Evolutionary conservation across 2,797 vertebrate species (phyloP), one percentile per base, ranked within the genome.

Genomic region (Pyrocephalus nanus): DNA sequence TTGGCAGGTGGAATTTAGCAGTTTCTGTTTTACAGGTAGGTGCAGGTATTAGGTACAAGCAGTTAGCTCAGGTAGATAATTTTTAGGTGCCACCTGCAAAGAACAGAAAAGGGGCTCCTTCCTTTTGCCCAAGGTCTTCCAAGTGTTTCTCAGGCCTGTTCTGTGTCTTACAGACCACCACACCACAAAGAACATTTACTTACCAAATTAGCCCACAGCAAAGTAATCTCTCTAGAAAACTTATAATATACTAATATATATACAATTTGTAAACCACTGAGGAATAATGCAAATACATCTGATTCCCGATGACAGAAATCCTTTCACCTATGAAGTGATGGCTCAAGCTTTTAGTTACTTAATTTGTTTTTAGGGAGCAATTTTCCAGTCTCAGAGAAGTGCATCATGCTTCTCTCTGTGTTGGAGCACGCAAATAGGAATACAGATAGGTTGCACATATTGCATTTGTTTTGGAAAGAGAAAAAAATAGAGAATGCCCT

Each of bases 271-370:
- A 78, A 89, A 88, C 88, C 95, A 85, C 91, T 90, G 81, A 93
- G 54, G 74, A 95, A 86, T 85, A 96, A 95, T 91, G 94, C 94
- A 95, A 90, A 96, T 92, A 94, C 88, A 79, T 82, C 74, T 54
- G 64, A 64, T 58, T 89, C 77, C 64, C 6, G 1, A 65, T 80
- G 86, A 54, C 74, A 93, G 77, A 94, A 92, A 94, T 90, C 6
- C 76, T 90, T 94, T 93, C 94, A 92, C 77, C 93, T 92, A 61
- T 72, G 38, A 85, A 93, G n/a, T 74, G 83, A 82, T 92, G n/a
- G 36, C 77, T 77, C 71, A 75, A 87, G 57, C 45, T 91, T 61
- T 82, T 82, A 79, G 34, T 84, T 80, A n/a, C 43, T 75, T 67
- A 79, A 86, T 95, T 90, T 80, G 19, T 16, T 96, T 83, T 87